Percentiles rank a stretch among this genome's conserved stretches.
Conservation (phyloP, 2,113 vertebrate genomes). For the Cisticola juncidis region DNA sequence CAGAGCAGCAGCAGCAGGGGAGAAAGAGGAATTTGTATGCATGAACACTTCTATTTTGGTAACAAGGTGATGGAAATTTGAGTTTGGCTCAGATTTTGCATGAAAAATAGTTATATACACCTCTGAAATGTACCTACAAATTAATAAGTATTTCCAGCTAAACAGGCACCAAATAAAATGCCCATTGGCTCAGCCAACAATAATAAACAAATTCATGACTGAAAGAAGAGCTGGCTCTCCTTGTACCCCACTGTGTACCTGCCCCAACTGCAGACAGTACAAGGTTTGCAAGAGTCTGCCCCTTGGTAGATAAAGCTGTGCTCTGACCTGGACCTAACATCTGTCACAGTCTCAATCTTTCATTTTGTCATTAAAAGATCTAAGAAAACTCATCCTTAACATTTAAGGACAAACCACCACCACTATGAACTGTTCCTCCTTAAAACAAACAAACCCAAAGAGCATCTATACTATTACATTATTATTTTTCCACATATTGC, state of each 20-base stretch:
- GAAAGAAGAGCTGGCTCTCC: neutral
- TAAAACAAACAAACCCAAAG: neutral
- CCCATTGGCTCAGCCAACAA: neutral
- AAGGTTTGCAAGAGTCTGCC: neutral
- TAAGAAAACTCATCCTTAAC: neutral
- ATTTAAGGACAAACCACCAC: neutral
- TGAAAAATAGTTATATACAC: neutral
- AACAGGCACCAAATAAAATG: neutral
- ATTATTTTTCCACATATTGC: neutral
- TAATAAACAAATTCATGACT: neutral
- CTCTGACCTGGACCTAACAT: neutral
- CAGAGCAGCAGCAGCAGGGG: neutral
- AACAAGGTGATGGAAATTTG: neutral
- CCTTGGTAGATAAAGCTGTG: neutral
- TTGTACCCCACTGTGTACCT: neutral
- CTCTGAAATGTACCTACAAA: neutral
- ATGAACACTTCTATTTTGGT: neutral
- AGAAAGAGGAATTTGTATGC: neutral
- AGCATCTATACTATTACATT: neutral
- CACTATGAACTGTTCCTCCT: neutral
- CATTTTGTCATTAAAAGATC: neutral
- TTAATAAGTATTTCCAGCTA: accelerated
- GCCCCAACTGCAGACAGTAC: neutral
- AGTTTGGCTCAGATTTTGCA: neutral
- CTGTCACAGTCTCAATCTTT: neutral